Evolutionary conservation across 2,113 vertebrate genomes (phyloP).

Genomic region (Ramphastos sulfuratus): DNA sequence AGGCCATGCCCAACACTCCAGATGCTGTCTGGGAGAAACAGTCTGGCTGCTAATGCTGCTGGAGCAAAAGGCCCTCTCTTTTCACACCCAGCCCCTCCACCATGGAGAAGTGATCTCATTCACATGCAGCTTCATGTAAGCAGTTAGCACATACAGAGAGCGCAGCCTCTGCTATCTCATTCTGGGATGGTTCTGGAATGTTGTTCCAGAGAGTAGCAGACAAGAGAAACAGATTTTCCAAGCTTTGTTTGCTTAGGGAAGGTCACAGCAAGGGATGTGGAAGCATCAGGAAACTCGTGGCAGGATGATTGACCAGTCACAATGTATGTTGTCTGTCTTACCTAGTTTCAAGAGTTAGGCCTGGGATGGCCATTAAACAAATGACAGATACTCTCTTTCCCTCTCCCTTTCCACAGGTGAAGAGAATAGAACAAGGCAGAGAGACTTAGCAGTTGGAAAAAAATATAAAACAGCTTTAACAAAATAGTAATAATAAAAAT

Average conservation of each 20-base stretch:
- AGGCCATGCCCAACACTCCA: background rate
- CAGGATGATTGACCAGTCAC: background rate
- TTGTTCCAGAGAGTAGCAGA: background rate
- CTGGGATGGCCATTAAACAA: too few species aligned
- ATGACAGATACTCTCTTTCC: too few species aligned
- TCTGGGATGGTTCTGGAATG: background rate
- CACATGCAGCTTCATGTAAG: fast-evolving
- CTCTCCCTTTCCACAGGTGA: too few species aligned
- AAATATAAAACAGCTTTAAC: too few species aligned
- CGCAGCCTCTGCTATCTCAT: fast-evolving
- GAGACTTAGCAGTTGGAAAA: too few species aligned
- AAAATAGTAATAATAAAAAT: background rate
- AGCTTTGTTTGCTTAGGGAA: background rate
- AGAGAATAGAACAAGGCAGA: too few species aligned
- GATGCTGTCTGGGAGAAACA: background rate
- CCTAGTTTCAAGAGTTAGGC: too few species aligned
- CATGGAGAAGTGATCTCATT: background rate
- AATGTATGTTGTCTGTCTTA: fast-evolving
- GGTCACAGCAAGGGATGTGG: background rate
- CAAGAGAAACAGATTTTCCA: background rate
- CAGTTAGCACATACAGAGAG: background rate
- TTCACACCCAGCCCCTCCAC: background rate
- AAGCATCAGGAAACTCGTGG: background rate
- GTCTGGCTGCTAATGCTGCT: background rate
- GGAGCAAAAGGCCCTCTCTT: background rate